Evolutionary conservation across 1,140 invertebrate genomes (phyloP).

Genomic region (Micrasema longulum): DNA sequence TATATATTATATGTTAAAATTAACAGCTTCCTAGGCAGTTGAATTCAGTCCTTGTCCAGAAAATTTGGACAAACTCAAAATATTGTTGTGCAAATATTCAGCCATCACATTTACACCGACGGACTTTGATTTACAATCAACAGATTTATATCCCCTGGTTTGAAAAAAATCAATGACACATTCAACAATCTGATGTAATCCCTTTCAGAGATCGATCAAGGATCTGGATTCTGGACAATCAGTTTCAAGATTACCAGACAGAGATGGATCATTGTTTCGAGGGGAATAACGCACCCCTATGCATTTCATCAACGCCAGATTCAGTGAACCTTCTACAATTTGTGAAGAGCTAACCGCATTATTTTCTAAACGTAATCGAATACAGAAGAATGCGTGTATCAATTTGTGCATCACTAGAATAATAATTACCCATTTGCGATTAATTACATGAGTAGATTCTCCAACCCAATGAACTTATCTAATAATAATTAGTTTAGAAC

Average conservation of each 20-base stretch:
- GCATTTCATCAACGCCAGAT: constrained; percentile 15
- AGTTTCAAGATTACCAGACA: constrained; percentile 24
- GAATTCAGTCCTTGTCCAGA: too few species aligned
- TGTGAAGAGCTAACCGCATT: constrained; percentile 14
- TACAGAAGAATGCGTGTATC: constrained; percentile 2
- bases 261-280: constrained; percentile 19
- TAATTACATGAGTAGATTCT: too few species aligned
- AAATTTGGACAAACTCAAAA: too few species aligned
- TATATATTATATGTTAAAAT: too few species aligned
- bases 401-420: constrained; percentile 5
- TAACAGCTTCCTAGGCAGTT: too few species aligned
- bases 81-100: too few species aligned
- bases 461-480: too few species aligned
- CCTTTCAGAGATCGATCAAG: constrained; percentile 6
- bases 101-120: too few species aligned
- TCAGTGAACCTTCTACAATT: not conserved
- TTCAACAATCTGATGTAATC: constrained; percentile 23
- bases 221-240: constrained; percentile 24
- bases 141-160: too few species aligned
- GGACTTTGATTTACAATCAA: too few species aligned
- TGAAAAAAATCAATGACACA: constrained; percentile 26
- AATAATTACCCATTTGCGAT: too few species aligned
- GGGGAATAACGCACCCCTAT: not conserved
- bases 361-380: constrained; percentile 21
- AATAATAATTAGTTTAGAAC: too few species aligned